These are phyloP conservation scores for Drosophila watanabei DNA, from an alignment of 1,140 invertebrate genomes.

Conservation along the genomic window DNA sequence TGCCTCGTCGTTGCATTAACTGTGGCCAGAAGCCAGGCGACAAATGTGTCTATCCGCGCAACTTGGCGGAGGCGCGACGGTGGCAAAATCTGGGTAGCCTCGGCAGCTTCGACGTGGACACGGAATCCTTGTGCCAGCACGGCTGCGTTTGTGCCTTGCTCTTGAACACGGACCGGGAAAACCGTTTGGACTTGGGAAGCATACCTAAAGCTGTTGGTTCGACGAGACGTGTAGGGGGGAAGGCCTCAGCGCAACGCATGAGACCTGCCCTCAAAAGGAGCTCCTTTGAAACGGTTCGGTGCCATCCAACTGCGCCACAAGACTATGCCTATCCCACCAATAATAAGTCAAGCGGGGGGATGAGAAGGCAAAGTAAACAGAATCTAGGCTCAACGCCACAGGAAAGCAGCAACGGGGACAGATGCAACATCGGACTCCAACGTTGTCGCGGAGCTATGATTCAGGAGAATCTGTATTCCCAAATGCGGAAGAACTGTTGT, in stretches of 20 bases:
- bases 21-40: slow-evolving; percentile 51
- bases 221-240: neutral
- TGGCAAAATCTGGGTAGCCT: slow-evolving; percentile 46
- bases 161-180: neutral
- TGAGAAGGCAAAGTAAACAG: neutral
- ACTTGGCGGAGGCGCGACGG: slow-evolving; percentile 36
- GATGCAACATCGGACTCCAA: neutral
- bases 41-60: slow-evolving; percentile 34
- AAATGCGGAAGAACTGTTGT: neutral
- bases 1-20: slow-evolving; percentile 64
- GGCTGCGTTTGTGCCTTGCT: slow-evolving; percentile 61
- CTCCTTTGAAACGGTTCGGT: too few species aligned
- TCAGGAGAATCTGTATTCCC: neutral
- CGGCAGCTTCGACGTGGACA: slow-evolving; percentile 24
- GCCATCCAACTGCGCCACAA: too few species aligned
- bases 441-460: neutral
- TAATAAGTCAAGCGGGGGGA: neutral
- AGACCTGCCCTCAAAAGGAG: neutral
- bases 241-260: neutral
- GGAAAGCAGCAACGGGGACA: neutral
- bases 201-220: neutral
- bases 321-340: neutral
- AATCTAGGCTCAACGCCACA: neutral
- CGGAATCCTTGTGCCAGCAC: slow-evolving; percentile 18
- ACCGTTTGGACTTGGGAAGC: neutral